Percentiles rank a stretch among this genome's conserved stretches.
Conservation (phyloP, 1,140 invertebrate species). For the Drosophila truncata region DNA sequence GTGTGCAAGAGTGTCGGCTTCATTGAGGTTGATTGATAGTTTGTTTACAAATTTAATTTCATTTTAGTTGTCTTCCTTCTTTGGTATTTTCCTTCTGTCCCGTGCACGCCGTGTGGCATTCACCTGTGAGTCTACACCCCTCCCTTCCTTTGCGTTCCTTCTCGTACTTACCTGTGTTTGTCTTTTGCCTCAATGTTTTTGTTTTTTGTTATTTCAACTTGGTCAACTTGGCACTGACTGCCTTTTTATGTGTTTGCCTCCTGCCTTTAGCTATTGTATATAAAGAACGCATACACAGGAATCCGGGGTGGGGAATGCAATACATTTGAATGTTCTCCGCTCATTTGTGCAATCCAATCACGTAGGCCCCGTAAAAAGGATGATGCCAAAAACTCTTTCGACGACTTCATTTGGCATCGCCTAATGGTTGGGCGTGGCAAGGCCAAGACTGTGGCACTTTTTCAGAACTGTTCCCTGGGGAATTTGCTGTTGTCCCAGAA, state of each 20-base stretch:
- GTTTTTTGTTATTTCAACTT: constrained; percentile 14
- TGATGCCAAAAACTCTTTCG: constrained; percentile 55
- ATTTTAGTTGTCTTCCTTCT: constrained; percentile 52
- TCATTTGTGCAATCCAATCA: constrained; percentile 67
- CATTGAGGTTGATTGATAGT: constrained; percentile 75
- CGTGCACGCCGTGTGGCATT: constrained; percentile 40
- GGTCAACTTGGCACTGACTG: constrained; percentile 32
- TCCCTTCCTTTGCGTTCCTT: neutral
- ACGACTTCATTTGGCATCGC: constrained; percentile 30
- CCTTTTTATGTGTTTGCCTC: constrained; percentile 57
- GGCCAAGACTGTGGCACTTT: constrained; percentile 26
- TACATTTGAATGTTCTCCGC: constrained; percentile 72
- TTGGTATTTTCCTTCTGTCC: constrained; percentile 5
- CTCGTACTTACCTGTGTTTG: constrained; percentile 22
- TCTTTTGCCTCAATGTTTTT: constrained; percentile 34
- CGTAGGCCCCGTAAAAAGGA: constrained; percentile 59
- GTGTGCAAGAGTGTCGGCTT: constrained; percentile 26
- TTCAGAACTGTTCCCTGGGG: neutral
- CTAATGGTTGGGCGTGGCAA: constrained; percentile 32
- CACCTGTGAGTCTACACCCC: constrained; percentile 38
- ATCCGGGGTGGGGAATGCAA: constrained; percentile 48
- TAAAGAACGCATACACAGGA: constrained; percentile 17
- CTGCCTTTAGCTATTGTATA: constrained; percentile 29
- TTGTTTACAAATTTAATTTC: constrained; percentile 78
- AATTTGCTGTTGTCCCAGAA: constrained; percentile 13